Base-by-base conservation (phyloP, 2,888 invertebrate genomes). In the Drosophila testacea region DNA sequence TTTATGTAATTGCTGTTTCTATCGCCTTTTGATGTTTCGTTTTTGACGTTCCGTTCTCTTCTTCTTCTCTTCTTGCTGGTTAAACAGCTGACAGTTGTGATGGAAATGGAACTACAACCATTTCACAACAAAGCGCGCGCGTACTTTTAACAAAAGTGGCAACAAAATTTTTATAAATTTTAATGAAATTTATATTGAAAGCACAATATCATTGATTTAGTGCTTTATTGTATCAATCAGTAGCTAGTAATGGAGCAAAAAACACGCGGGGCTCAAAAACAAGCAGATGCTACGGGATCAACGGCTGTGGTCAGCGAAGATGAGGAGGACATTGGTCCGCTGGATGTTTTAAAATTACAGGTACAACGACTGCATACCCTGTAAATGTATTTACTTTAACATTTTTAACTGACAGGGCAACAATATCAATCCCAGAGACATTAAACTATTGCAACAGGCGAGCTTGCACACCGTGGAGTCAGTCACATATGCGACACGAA, bases 391-490 rank as follows among this genome's bases (percentile, higher is more conserved):
- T 11, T 34, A 36, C 2, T 3, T 13, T 0, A 11, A n/a, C 22
- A 22, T 34, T 38, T 1, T 13, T 44, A 32, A 50, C 13, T 32
- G 6, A 1, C 83, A 98, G 98, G 96, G 96, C 11, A 96, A 97
- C 94, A 98, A 98, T 32, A 98, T 99, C 55, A 96, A 96, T 73
- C 94, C 96, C 4, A 95, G 95, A 3, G 99, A 99, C 91, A 95
- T 99, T 2, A 98, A 98, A 92, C 98, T 98, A 91, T 93, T 99
- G 39, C 95, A 96, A 91, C 98, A 98, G 90, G 96, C 96, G 13
- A 99, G 99, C 0, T 98, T 96, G 90, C 95, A 97, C 90, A 99
- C 99, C 0, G 96, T 99, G 0, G 99, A 99, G 91, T 95, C 99
- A 0, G 95, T 99, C 10, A 99, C 99, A 0, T 99, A 96, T 93